Percentiles rank a stretch among this genome's conserved stretches.
These are phyloP conservation scores for Zoanthus solanderi DNA, from an alignment of 92 coral and sea anemone species.

Conservation along the genomic window DNA sequence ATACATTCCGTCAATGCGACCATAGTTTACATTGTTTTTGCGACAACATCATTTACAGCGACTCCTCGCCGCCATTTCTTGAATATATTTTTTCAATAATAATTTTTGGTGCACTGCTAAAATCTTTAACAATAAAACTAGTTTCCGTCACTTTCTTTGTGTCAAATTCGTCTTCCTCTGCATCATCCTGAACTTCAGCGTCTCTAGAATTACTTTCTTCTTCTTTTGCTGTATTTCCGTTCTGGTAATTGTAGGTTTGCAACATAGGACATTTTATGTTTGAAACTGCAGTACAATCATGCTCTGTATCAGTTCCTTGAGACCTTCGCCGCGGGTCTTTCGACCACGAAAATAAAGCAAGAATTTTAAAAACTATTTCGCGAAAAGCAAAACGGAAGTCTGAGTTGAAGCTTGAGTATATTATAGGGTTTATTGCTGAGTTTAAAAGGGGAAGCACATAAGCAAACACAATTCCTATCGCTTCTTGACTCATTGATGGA, in stretches of 20 bases:
- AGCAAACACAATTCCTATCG: slow-evolving; percentile 83
- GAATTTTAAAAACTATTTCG: slow-evolving; percentile 70
- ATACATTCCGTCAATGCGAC: neutral
- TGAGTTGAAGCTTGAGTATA: slow-evolving; percentile 93
- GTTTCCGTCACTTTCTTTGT: slow-evolving; percentile 11
- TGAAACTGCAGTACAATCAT: slow-evolving; percentile 26
- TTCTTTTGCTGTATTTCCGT: slow-evolving; percentile 5
- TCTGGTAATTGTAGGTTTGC: slow-evolving; percentile 18
- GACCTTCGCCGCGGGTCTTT: neutral
- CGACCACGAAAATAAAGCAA: slow-evolving; percentile 17
- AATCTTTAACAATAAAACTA: neutral
- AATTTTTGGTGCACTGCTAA: slow-evolving; percentile 76
- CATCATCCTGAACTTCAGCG: slow-evolving; percentile 11
- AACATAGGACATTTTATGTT: neutral
- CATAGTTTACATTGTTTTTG: neutral
- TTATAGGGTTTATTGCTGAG: slow-evolving; percentile 93
- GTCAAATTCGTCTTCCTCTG: slow-evolving; percentile 21
- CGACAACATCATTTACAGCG: neutral
- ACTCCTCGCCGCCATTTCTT: slow-evolving; percentile 57
- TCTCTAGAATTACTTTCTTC: slow-evolving; percentile 14
- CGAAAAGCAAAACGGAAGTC: slow-evolving; percentile 90
- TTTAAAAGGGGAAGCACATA: slow-evolving; percentile 90
- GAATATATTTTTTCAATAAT: slow-evolving; percentile 79
- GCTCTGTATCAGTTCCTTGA: slow-evolving; percentile 28
- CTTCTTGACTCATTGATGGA: slow-evolving; percentile 62